Evolutionary conservation across 2,113 vertebrate species (phyloP), one percentile per base, ranked within the genome.

Genomic region (Haliaeetus leucogaster): DNA sequence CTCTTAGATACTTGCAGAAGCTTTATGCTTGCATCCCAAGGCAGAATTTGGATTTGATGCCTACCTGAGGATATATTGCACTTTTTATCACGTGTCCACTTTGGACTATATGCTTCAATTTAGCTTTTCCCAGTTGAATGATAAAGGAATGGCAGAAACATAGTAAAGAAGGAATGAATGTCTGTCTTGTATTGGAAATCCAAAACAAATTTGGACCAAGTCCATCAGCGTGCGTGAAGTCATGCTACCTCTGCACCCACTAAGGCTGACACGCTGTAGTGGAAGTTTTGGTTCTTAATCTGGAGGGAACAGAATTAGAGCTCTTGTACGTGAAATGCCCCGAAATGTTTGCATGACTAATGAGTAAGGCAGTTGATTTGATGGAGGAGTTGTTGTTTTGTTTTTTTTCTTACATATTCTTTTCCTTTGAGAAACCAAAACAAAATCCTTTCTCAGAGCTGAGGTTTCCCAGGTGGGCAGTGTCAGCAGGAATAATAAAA

Each of bases 21-120:
- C 13, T 88, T 90, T 82, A 11, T 32, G 32, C 40, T 77, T 25
- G 5, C 17, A 27, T 63, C n/a, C 43, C 48, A 47, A 21, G 43
- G 88, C n/a, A 83, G 53, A 81, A 45, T 40, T 68, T 50, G 47
- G 15, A 22, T 86, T 63, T 61, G 48, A 42, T 68, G 72, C 22
- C n/a, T 91, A 23, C 62, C 47, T 40, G 34, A 43, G 42, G 61
- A 23, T 70, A 30, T 30, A 38, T 2, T 71, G 16, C 4, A 7
- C 18, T 61, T 52, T n/a, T 6, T 68, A 15, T n/a, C 59, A 3
- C 0, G 1, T 36, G 47, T 18, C 16, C 20, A 1, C 10, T 63
- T 72, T 36, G 42, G 38, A 22, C 32, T 48, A 7, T 13, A 5
- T 38, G 18, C 52, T 77, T 80, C 6, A 8, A 2, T 68, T 55